Percentiles rank a stretch among this genome's conserved stretches.
These are phyloP conservation scores for Azorinus chamasolen DNA, from an alignment of 2,888 invertebrate genomes.

Conservation along the genomic window DNA sequence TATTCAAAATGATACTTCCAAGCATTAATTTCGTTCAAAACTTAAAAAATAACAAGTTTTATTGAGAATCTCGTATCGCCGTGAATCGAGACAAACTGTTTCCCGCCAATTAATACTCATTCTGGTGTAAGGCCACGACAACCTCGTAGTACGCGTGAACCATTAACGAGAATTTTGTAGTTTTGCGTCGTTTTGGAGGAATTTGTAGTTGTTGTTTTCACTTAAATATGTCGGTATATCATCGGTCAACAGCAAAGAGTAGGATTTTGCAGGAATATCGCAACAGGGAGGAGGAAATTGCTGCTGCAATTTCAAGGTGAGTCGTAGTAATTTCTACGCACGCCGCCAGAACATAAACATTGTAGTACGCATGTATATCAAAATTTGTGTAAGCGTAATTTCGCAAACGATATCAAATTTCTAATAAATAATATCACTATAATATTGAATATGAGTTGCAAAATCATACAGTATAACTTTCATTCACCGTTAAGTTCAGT, in stretches of 20 bases:
- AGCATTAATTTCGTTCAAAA: too few species aligned
- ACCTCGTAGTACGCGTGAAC: slow-evolving; percentile 74
- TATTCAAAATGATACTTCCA: not conserved
- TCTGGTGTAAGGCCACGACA: slow-evolving; percentile 79
- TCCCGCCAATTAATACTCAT: slow-evolving; percentile 86
- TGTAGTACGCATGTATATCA: slow-evolving; percentile 76
- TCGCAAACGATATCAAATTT: not conserved
- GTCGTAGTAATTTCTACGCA: slow-evolving; percentile 81
- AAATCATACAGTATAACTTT: slow-evolving; percentile 45
- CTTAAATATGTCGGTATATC: slow-evolving; percentile 72
- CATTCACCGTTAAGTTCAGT: not conserved
- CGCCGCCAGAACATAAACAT: slow-evolving; percentile 82
- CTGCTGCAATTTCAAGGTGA: slow-evolving; percentile 80
- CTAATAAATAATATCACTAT: slow-evolving; percentile 1
- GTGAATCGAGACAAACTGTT: slow-evolving; percentile 83
- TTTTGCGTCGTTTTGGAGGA: slow-evolving; percentile 53
- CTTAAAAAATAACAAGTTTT: too few species aligned
- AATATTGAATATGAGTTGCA: slow-evolving; percentile 11
- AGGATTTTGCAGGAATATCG: slow-evolving; percentile 75
- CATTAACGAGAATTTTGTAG: slow-evolving; percentile 56
- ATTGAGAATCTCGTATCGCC: slow-evolving; percentile 25
- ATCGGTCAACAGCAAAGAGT: slow-evolving; percentile 72
- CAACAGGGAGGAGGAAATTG: slow-evolving; percentile 76
- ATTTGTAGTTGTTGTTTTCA: slow-evolving; percentile 29
- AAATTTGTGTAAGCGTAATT: slow-evolving; percentile 45